phyloP scores from a whole-genome alignment of 2,888 invertebrate genomes.

The Acanthococcus lagerstroemiae region DNA sequence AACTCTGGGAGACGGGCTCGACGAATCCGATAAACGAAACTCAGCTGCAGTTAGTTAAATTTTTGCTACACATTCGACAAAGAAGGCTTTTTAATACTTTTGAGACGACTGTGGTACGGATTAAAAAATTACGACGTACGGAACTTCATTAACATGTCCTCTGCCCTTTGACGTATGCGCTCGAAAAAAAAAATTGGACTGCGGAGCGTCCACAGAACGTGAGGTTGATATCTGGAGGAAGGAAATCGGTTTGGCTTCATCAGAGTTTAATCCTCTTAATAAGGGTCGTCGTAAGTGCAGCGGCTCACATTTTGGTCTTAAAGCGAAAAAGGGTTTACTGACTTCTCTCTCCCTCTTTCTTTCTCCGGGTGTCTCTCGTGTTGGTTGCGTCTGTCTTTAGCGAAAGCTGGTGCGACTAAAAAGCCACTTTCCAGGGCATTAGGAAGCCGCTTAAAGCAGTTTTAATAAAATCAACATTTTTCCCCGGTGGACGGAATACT shows the following conservation, averaged over 20 bases:
- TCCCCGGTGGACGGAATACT: slow-evolving; percentile 21
- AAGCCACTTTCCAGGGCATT: slow-evolving; percentile 27
- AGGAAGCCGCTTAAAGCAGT: slow-evolving; percentile 30
- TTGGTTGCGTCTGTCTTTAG: neutral
- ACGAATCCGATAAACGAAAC: too few relatives aligned
- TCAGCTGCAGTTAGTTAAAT: too few relatives aligned
- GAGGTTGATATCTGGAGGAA: slow-evolving; percentile 22
- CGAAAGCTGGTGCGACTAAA: slow-evolving; percentile 22
- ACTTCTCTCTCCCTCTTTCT: too few relatives aligned
- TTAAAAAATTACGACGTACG: too few relatives aligned
- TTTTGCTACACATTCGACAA: too few relatives aligned
- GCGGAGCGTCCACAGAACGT: too few relatives aligned
- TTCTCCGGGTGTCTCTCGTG: neutral
- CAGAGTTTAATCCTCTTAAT: slow-evolving; percentile 29
- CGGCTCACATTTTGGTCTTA: slow-evolving; percentile 27
- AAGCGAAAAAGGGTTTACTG: slow-evolving; percentile 29
- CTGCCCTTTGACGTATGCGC: too few relatives aligned
- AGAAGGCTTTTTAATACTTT: too few relatives aligned
- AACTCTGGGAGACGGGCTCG: too few relatives aligned
- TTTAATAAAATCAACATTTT: slow-evolving; percentile 30
- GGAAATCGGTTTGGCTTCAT: slow-evolving; percentile 29
- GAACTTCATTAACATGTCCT: too few relatives aligned
- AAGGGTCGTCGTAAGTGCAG: slow-evolving; percentile 29
- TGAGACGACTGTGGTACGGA: too few relatives aligned
- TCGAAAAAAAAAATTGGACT: too few relatives aligned